phyloP scores from a whole-genome alignment of 2,797 vertebrate genomes.

The Manis crassicaudata region DNA sequence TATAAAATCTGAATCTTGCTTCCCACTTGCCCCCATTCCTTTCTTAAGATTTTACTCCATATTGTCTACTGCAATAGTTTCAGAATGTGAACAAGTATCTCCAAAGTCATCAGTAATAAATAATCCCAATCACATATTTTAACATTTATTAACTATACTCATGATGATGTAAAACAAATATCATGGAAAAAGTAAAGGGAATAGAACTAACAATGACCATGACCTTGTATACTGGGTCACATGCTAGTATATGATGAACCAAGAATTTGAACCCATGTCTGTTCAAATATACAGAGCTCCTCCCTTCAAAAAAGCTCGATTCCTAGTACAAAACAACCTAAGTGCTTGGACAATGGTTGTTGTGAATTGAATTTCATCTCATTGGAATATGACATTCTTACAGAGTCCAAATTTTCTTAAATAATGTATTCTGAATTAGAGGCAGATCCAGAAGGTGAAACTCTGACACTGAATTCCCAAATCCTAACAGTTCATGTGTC shows the following conservation, averaged over 20 bases:
- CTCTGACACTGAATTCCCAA: not conserved
- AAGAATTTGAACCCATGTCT: not conserved
- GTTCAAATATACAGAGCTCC: not conserved
- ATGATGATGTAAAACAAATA: not conserved
- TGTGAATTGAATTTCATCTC: conserved; percentile 1
- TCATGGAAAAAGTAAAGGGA: not conserved
- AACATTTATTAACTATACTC: not conserved
- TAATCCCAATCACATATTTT: not conserved
- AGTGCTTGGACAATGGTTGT: not conserved
- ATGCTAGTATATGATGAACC: not conserved
- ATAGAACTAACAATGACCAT: not conserved
- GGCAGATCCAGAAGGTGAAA: not conserved
- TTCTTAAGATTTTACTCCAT: not conserved
- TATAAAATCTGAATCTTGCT: not conserved
- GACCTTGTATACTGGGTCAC: not conserved
- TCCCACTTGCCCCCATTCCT: not conserved
- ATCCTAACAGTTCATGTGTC: not conserved
- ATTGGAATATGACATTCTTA: not conserved
- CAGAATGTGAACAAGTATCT: not conserved
- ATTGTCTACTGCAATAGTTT: not conserved
- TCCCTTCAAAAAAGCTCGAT: not conserved
- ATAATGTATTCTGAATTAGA: not conserved
- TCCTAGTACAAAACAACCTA: not conserved
- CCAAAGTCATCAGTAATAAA: conserved; percentile 1
- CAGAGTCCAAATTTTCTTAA: not conserved